Evolutionary conservation across 92 coral and sea anemone genomes (phyloP).

Genomic region (Palythoa heliodiscus): DNA sequence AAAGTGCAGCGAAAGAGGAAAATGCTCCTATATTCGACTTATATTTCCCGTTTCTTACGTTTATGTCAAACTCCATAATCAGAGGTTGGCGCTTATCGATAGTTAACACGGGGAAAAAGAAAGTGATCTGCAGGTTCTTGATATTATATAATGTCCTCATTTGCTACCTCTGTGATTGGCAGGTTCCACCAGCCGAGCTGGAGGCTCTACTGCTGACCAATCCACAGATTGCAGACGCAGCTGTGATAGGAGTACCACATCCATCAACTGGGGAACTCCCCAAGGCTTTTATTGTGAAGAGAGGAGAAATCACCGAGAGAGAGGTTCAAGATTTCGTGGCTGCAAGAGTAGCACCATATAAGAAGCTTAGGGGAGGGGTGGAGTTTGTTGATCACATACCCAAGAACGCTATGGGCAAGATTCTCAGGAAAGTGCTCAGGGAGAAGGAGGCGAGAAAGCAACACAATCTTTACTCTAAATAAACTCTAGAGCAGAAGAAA

Average conservation of each 20-base stretch:
- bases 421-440: constrained; percentile 47
- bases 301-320: constrained; percentile 53
- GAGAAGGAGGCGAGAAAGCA: constrained; percentile 2
- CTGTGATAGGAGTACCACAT: constrained; percentile 78
- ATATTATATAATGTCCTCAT: too few relatives aligned
- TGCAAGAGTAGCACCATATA: constrained; percentile 64
- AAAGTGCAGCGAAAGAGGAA: too few relatives aligned
- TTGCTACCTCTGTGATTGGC: background rate
- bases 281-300: constrained; percentile 71
- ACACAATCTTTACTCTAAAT: background rate
- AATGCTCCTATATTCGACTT: too few relatives aligned
- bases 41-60: too few relatives aligned
- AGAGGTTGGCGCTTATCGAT: too few relatives aligned
- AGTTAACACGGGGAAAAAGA: too few relatives aligned
- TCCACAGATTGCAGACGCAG: constrained; percentile 72
- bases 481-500: background rate
- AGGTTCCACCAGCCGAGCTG: constrained; percentile 84
- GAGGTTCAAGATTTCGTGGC: constrained; percentile 59
- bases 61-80: too few relatives aligned
- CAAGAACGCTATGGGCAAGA: constrained; percentile 58
- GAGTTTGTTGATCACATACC: constrained; percentile 72
- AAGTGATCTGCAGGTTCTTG: too few relatives aligned
- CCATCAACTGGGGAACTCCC: constrained; percentile 74
- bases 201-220: constrained; percentile 69
- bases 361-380: constrained; percentile 80